Evolutionary conservation across 2,797 vertebrate genomes (phyloP).

Genomic region (Enteromius treurensis): DNA sequence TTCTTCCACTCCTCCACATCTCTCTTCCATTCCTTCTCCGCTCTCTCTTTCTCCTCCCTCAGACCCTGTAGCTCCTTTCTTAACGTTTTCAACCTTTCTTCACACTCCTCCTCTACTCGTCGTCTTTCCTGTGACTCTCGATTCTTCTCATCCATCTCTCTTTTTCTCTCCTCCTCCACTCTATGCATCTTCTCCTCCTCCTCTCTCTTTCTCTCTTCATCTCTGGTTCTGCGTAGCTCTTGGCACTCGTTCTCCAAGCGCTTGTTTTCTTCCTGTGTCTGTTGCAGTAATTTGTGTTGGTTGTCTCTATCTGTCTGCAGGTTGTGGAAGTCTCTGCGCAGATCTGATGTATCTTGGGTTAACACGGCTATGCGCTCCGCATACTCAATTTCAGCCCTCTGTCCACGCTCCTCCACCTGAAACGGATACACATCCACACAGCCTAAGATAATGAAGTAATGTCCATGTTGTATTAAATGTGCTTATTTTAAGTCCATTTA

Average conservation of each 20-base stretch:
- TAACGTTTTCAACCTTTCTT: slow-evolving; percentile 67
- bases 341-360: slow-evolving; percentile 69
- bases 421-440: slow-evolving; percentile 56
- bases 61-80: slow-evolving; percentile 72
- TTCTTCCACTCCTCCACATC: slow-evolving; percentile 75
- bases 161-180: slow-evolving; percentile 68
- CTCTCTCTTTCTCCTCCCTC: slow-evolving; percentile 68
- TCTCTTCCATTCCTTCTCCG: slow-evolving; percentile 72
- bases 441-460: not conserved
- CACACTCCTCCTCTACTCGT: slow-evolving; percentile 69
- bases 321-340: slow-evolving; percentile 79
- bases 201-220: slow-evolving; percentile 67
- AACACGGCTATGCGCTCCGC: slow-evolving; percentile 62
- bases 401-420: slow-evolving; percentile 80
- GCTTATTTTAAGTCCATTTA: not conserved
- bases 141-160: slow-evolving; percentile 64
- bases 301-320: slow-evolving; percentile 74
- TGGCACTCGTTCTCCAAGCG: slow-evolving; percentile 72
- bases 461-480: not conserved
- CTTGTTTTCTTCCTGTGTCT: slow-evolving; percentile 70
- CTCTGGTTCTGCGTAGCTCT: slow-evolving; percentile 67
- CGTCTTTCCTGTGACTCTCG: slow-evolving; percentile 70
- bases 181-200: slow-evolving; percentile 72
- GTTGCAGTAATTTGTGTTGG: slow-evolving; percentile 71
- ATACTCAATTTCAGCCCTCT: slow-evolving; percentile 73